These are phyloP conservation scores for Drosophila nr. fundita DNA, from an alignment of 2,888 invertebrate species.

Conservation along the genomic window DNA sequence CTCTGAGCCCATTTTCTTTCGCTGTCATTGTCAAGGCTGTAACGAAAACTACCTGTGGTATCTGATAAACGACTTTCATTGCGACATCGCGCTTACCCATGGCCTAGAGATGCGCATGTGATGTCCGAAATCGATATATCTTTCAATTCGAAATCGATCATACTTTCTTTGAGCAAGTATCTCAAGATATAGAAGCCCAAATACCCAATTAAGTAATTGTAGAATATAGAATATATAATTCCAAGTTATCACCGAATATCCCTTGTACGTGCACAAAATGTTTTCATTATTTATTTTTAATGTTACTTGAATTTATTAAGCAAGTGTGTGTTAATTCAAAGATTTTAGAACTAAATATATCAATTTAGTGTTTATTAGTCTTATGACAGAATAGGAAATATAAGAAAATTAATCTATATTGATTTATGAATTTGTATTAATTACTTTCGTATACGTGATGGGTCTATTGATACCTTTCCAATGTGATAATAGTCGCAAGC, in stretches of 20 bases:
- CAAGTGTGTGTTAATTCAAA: not conserved
- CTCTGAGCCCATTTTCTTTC: constrained; percentile 65
- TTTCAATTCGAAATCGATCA: not conserved
- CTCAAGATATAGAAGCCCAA: too few species aligned
- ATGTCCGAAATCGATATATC: not conserved
- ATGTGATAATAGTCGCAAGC: not conserved
- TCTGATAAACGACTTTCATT: constrained; percentile 49
- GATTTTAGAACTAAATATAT: not conserved
- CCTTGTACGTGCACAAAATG: not conserved
- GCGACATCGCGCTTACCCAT: constrained; percentile 20
- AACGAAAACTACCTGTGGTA: constrained; percentile 70
- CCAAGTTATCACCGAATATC: not conserved
- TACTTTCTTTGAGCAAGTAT: not conserved
- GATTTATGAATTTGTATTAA: not conserved
- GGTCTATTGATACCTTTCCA: not conserved
- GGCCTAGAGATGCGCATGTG: constrained; percentile 33
- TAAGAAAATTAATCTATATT: not conserved
- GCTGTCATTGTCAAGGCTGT: constrained; percentile 76
- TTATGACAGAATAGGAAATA: not conserved
- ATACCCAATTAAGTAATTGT: not conserved
- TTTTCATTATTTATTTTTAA: not conserved
- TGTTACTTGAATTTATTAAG: not conserved
- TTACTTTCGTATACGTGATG: not conserved
- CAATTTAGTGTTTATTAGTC: not conserved
- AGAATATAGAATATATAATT: too few species aligned